Evolutionary conservation across 2,888 invertebrate genomes (phyloP), one percentile per base, ranked within the genome.

Genomic region (Acleris holmiana): DNA sequence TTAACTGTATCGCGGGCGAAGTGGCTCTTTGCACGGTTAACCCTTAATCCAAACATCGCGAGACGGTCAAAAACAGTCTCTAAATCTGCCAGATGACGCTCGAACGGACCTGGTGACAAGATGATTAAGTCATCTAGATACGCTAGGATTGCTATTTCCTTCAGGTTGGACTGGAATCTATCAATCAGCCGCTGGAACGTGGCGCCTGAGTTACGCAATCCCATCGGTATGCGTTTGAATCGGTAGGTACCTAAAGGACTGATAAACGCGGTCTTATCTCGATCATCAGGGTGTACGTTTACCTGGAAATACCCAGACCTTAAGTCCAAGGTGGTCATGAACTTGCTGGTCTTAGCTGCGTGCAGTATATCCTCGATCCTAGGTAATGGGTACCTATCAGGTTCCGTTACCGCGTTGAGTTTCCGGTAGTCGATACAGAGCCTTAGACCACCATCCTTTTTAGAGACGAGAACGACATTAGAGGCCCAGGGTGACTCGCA

Each of bases 71-170:
- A 76, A 0, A 78, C 74, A 2, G 57, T 60, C 6, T 70, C 41
- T 2, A 82, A 65, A 54, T 83, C 78, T 2, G 40, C 56, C 2
- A 79, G 66, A 58, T 79, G 78, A 25, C 61, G 41, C n/a, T 70
- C 58, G 48, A 76, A 79, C 8, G 69, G 35, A 2, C 58, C 68
- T 0, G 5, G 15, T 8, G 78, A 78, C 2, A 77, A 57, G 0
- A 82, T 50, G 0, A 78, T 60, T n/a, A 79, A 41, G n/a, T n/a
- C n/a, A n/a, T n/a, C n/a, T 0, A 80, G 40, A 61, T 80, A 81
- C 0, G 73, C 71, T 0, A 77, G 50, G 0, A 73, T 54, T 0
- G 66, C 61, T 0, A 73, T 66, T n/a, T 68, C 69, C 0, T 54
- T 40, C 1, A 76, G 23, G 15, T 68, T 64, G 1, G 65, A 59